Percentiles rank a stretch among this genome's conserved stretches.
These are phyloP conservation scores for Drosophila simulans DNA, from an alignment of 1,140 invertebrate genomes.

Conservation along the genomic window DNA sequence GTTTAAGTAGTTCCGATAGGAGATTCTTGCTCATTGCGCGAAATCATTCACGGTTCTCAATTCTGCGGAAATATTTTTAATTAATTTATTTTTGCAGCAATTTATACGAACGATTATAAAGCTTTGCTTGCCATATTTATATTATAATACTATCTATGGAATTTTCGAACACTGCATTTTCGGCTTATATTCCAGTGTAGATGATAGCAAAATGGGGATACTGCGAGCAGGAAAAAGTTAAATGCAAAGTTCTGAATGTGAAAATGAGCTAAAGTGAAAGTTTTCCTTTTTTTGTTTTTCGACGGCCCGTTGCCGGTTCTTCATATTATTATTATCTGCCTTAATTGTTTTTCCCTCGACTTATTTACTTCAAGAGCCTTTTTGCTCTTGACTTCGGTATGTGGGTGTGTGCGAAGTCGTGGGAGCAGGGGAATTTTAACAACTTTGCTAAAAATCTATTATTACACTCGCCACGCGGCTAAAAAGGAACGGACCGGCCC, in stretches of 20 bases:
- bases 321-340: conserved; percentile 80
- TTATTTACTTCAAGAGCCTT: conserved; percentile 61
- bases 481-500: conserved; percentile 22
- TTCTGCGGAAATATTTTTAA: not conserved
- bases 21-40: too few species aligned
- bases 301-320: conserved; percentile 45
- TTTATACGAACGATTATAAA: too few species aligned
- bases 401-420: not conserved
- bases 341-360: conserved; percentile 80
- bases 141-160: too few species aligned
- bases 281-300: conserved; percentile 48
- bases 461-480: conserved; percentile 42
- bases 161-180: not conserved
- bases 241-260: conserved; percentile 80
- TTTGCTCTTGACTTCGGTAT: conserved; percentile 20
- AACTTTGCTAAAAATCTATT: conserved; percentile 78
- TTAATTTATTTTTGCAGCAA: not conserved
- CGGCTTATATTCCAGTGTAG: conserved; percentile 24
- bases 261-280: conserved; percentile 78
- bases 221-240: conserved; percentile 59
- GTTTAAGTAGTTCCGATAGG: conserved; percentile 32
- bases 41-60: conserved; percentile 46
- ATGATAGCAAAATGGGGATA: conserved; percentile 48
- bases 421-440: conserved; percentile 52
- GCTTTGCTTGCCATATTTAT: too few species aligned